Evolutionary conservation across 2,888 invertebrate genomes (phyloP).

Genomic region (Odontocolon sp.): DNA sequence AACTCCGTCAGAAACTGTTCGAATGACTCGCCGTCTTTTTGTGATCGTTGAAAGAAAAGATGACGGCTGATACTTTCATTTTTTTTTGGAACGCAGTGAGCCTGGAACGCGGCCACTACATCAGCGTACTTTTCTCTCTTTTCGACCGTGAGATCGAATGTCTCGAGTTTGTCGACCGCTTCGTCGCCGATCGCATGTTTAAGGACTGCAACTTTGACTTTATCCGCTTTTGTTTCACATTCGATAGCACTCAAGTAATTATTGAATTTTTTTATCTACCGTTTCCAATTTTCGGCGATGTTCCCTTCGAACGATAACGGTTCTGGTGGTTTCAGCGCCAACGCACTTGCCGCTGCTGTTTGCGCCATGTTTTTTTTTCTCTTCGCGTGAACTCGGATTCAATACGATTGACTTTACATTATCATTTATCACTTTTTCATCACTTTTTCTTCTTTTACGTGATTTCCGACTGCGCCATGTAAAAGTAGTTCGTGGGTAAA

Average conservation of each 20-base stretch:
- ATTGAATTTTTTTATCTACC: conserved; percentile 64
- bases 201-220: conserved; percentile 65
- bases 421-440: conserved; percentile 3
- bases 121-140: conserved; percentile 55
- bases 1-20: conserved; percentile 63
- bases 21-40: conserved; percentile 60
- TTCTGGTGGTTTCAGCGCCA: conserved; percentile 45
- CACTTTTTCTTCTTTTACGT: background rate
- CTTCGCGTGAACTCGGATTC: background rate
- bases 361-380: background rate
- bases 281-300: conserved; percentile 65
- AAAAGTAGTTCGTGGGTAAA: too few relatives aligned
- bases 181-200: conserved; percentile 66
- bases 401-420: background rate
- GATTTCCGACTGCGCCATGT: conserved; percentile 27
- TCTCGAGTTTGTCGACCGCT: conserved; percentile 65
- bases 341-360: background rate
- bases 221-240: conserved; percentile 55
- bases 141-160: conserved; percentile 60
- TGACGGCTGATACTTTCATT: conserved; percentile 61
- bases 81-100: conserved; percentile 50
- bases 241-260: conserved; percentile 62
- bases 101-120: conserved; percentile 62
- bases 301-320: conserved; percentile 55
- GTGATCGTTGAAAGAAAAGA: conserved; percentile 63